These are phyloP conservation scores for Mungos mungo DNA, from an alignment of 2,113 vertebrate species.

Conservation along the genomic window DNA sequence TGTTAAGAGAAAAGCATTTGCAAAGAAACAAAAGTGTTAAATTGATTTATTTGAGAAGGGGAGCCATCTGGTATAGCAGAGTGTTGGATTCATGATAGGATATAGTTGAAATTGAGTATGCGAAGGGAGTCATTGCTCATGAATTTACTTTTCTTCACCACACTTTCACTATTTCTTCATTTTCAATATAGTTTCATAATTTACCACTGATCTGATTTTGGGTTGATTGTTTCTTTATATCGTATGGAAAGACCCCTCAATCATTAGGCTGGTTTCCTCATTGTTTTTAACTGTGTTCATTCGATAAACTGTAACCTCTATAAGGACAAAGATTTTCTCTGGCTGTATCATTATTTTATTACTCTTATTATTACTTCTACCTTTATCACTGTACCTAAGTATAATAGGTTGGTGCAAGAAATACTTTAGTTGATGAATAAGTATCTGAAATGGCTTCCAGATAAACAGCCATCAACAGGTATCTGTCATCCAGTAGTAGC, in stretches of 20 bases:
- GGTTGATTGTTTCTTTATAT: conserved; percentile 25
- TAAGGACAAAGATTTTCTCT: conserved; percentile 41
- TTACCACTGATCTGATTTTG: conserved; percentile 23
- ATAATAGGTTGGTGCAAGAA: background rate
- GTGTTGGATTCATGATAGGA: background rate
- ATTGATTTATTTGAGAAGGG: background rate
- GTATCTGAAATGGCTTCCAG: conserved; percentile 31
- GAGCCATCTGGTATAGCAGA: background rate
- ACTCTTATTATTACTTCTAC: conserved; percentile 10
- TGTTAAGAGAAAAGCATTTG: background rate
- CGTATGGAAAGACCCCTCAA: background rate
- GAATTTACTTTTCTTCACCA: background rate
- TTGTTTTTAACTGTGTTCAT: conserved; percentile 31
- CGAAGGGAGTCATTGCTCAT: background rate
- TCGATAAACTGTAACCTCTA: conserved; percentile 45
- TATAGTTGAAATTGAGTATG: conserved; percentile 1
- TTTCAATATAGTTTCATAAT: conserved; percentile 1
- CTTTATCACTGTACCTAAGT: background rate
- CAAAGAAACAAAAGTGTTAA: background rate
- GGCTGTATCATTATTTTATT: conserved; percentile 38
- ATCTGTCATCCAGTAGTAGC: background rate
- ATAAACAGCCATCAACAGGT: background rate
- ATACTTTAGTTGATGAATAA: conserved; percentile 21
- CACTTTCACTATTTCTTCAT: background rate
- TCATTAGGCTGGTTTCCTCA: conserved; percentile 54